These are phyloP conservation scores for Hiodon alosoides DNA, from an alignment of 2,113 vertebrate species.

Conservation along the genomic window DNA sequence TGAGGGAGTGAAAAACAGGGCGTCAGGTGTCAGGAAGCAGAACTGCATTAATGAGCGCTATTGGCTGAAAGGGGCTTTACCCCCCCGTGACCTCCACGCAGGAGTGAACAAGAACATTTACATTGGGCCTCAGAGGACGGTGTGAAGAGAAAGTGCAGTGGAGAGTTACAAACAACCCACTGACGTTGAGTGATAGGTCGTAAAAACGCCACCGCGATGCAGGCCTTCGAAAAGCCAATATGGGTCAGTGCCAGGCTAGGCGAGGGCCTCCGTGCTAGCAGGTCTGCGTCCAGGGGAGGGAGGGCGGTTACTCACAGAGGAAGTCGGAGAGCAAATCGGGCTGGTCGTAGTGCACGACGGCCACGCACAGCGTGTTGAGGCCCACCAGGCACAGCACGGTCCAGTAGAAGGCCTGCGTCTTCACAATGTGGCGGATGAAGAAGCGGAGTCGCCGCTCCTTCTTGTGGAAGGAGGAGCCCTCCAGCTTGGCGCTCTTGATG, in stretches of 20 bases:
- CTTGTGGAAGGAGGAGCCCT: slow-evolving; percentile 80
- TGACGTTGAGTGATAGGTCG: too few species aligned
- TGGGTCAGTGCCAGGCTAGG: too few species aligned
- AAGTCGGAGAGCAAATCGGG: slow-evolving; percentile 85
- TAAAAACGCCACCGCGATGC: too few species aligned
- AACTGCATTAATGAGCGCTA: neutral
- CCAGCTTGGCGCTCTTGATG: slow-evolving; percentile 89
- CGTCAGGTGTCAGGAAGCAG: slow-evolving; percentile 6
- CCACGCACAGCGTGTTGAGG: slow-evolving; percentile 91
- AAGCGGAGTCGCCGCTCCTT: slow-evolving; percentile 84
- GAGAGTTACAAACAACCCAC: too few species aligned
- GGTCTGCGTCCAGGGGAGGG: too few species aligned
- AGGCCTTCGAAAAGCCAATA: too few species aligned
- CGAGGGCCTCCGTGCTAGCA: too few species aligned
- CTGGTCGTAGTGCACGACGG: slow-evolving; percentile 88
- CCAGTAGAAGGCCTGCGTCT: slow-evolving; percentile 94
- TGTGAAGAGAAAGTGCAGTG: neutral
- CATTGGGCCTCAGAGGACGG: neutral
- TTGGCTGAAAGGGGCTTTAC: too few species aligned
- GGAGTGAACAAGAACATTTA: neutral
- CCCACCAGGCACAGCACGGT: slow-evolving; percentile 87
- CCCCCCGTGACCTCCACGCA: too few species aligned
- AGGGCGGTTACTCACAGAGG: slow-evolving; percentile 72
- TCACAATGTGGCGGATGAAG: slow-evolving; percentile 81
- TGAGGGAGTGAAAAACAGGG: slow-evolving; percentile 35